Evolutionary conservation across 2,797 vertebrate species (phyloP), one percentile per base, ranked within the genome.

Genomic region (Sphenodon punctatus): DNA sequence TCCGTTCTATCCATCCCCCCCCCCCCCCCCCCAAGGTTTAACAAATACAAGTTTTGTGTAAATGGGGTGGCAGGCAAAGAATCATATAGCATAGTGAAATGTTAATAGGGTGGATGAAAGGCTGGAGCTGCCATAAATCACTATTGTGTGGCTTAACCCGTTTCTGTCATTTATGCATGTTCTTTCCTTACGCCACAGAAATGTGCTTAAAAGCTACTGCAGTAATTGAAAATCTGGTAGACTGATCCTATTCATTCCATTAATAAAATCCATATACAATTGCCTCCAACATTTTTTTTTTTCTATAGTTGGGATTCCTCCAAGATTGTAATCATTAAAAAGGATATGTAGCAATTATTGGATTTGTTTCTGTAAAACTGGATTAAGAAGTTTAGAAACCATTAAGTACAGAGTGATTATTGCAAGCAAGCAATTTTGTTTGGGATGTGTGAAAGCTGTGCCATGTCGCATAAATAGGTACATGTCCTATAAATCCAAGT

Each of bases 201-300:
- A 89, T 87, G 86, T 89, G 87, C 87, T 94, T 92, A 93, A 93
- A 92, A 91, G 88, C 91, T 87, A 85, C 92, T 92, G 91, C 92
- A 93, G 84, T 93, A 93, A 94, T 91, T 93, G 89, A 92, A n/a
- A 93, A 91, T 91, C 85, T 92, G 85, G 86, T 89, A 81, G 89
- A 88, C 88, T 92, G 92, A 91, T 90, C 93, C 89, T 87, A 88
- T 92, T 93, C 90, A 92, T 92, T 93, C 84, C 53, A 89, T 91
- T 92, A 93, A 89, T 93, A 93, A 94, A 90, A 94, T 90, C 91
- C 90, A 90, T 92, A 89, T 93, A 93, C 89, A 92, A 84, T 92
- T 91, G 87, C 89, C 93, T 32, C 7, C 85, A 91, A 92, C 88
- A 78, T n/a, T n/a, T 66, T 68, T 69, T 92, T 89, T 75, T 92